Base-by-base conservation (phyloP, 1,140 invertebrate genomes). In the Manduca sexta region DNA sequence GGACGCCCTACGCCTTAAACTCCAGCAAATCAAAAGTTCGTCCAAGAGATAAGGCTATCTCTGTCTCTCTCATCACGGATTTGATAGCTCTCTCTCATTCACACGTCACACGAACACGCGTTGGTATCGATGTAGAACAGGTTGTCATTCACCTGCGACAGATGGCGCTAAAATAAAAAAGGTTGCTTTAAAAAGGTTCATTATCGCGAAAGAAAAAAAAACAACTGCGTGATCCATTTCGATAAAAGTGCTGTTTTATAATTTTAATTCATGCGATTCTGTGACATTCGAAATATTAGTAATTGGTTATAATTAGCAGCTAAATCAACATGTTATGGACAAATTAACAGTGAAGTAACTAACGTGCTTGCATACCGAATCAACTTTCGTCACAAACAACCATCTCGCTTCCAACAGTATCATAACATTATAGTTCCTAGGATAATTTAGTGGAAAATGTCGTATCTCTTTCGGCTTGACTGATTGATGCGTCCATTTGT, bases 11-110 rank as follows among this genome's bases (percentile, higher is more conserved):
- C 69, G 84, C 29, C 77, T 85, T 35, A 86, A 86, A 55, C 51
- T 87, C 14, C 86, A 87, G 62, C 83, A 87, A 59, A 85, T 87
- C 61, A 87, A 87, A 52, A 87, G 83, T 54, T 82, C 76, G 10
- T 80, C 83, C 39, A 86, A 85, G 54, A 86, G 83, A 86, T 86
- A 86, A 76, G 52, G 47, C 43, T 37, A 33, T 50, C 21, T 31
- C 54, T 2, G 26, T 47, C 51, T 39, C 59, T 45, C 34, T 11
- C 39, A 26, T 41, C 52, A 49, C 49, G 56, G 54, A 62, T 45
- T 49, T 51, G 47, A 42, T 67, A 58, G 59, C 64, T 66, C 58
- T 61, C 55, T 59, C 57, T 38, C 42, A 18, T 37, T 35, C 52
- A 46, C 53, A 40, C 43, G 47, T 54, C 11, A 33, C 15, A 40